These are phyloP conservation scores for Peromyscus aztecus DNA, from an alignment of 2,797 vertebrate genomes.

Conservation along the genomic window DNA sequence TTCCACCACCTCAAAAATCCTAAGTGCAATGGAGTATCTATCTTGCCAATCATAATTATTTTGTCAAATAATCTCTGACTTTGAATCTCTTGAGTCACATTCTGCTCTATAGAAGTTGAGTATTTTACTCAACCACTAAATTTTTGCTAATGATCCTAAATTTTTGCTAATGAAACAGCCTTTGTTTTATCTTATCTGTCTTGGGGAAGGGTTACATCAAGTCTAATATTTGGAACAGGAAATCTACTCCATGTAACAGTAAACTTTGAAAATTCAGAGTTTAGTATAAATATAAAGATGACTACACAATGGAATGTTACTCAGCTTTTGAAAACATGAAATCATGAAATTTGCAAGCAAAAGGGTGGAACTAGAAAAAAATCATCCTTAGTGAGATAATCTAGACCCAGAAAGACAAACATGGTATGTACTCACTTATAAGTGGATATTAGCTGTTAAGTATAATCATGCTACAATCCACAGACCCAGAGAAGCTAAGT, in stretches of 20 bases:
- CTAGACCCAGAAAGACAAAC: not conserved
- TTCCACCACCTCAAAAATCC: not conserved
- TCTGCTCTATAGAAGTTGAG: not conserved
- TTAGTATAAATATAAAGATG: not conserved
- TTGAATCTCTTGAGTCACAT: not conserved
- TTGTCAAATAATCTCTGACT: not conserved
- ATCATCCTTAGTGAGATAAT: not conserved
- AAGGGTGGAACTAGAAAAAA: not conserved
- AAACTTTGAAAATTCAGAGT: not conserved
- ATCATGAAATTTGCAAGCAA: not conserved
- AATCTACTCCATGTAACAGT: not conserved
- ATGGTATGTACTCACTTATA: not conserved
- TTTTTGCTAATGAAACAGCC: not conserved
- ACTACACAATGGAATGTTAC: not conserved
- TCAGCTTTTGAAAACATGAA: not conserved
- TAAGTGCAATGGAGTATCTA: not conserved
- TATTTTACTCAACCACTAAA: conserved; percentile 5
- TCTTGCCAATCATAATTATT: not conserved
- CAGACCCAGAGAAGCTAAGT: not conserved
- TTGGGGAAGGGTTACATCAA: not conserved
- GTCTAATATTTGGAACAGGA: not conserved
- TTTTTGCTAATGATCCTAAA: not conserved
- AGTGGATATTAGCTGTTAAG: not conserved
- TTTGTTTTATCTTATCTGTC: not conserved
- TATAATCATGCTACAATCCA: not conserved